Conservation (phyloP, 2,888 invertebrate species). For the Oxyteleia sp. region DNA sequence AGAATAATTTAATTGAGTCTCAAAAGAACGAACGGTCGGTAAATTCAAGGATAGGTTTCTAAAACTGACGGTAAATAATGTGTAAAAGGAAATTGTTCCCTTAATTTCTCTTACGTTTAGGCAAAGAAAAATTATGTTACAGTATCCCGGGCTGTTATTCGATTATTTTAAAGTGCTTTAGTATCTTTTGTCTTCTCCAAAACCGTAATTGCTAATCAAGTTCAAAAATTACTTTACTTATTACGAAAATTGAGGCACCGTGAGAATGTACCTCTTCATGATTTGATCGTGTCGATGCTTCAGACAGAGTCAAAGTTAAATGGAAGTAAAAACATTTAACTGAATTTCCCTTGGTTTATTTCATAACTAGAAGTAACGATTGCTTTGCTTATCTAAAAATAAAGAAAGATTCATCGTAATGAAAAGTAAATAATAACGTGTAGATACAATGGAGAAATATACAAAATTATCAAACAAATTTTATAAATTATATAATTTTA, state of each 20-base stretch:
- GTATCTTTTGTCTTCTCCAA: conserved; percentile 8
- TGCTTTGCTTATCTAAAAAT: too few species aligned
- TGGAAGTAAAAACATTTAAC: too few species aligned
- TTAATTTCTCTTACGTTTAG: conserved; percentile 1
- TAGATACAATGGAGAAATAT: too few species aligned
- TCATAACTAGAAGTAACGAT: too few species aligned
- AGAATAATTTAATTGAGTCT: conserved; percentile 21
- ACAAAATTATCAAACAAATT: too few species aligned
- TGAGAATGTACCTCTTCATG: background rate
- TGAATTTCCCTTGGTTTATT: too few species aligned
- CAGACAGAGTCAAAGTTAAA: too few species aligned
- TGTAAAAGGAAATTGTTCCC: conserved; percentile 13
- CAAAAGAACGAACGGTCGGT: conserved; percentile 6
- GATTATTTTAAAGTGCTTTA: conserved; percentile 36
- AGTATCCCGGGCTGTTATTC: conserved; percentile 27
- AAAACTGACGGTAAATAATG: conserved; percentile 32
- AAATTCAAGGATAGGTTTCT: conserved; percentile 38
- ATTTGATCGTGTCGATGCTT: background rate
- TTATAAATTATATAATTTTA: too few species aligned
- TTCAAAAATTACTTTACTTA: conserved; percentile 31
- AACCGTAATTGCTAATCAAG: conserved; percentile 32
- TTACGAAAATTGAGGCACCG: conserved; percentile 6
- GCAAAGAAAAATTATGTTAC: conserved; percentile 23
- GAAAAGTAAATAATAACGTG: too few species aligned
- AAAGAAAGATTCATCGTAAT: too few species aligned